These are phyloP conservation scores for Lycia hirtaria DNA, from an alignment of 2,888 invertebrate genomes.

Conservation along the genomic window DNA sequence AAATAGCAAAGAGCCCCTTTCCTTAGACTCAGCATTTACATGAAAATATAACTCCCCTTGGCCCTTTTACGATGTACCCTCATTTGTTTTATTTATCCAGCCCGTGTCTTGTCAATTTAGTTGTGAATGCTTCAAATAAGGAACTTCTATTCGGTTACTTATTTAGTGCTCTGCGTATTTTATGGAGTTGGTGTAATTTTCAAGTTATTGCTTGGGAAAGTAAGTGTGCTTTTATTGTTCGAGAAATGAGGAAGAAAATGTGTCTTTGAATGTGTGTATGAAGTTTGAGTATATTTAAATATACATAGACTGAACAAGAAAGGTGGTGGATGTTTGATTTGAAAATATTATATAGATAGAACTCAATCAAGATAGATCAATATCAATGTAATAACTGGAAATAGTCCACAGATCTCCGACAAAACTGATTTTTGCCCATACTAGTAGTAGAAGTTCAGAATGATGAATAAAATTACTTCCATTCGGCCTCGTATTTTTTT, in stretches of 20 bases:
- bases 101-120: conserved; percentile 65
- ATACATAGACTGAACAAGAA: too few species aligned
- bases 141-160: conserved; percentile 34
- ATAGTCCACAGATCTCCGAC: too few species aligned
- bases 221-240: neutral
- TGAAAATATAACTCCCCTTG: conserved; percentile 60
- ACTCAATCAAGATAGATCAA: too few species aligned
- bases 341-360: too few species aligned
- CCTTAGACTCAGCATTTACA: conserved; percentile 59
- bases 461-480: too few species aligned
- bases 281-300: too few species aligned
- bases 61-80: conserved; percentile 43
- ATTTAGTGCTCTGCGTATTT: conserved; percentile 25
- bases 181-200: conserved; percentile 19
- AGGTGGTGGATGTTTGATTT: too few species aligned
- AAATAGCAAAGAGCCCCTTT: conserved; percentile 20
- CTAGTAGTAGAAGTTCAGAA: too few species aligned
- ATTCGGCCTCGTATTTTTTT: too few species aligned
- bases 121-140: conserved; percentile 54
- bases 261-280: too few species aligned
- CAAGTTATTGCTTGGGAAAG: neutral
- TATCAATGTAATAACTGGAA: too few species aligned
- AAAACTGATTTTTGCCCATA: too few species aligned
- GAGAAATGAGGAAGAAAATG: neutral
- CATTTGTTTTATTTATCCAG: conserved; percentile 69